Evolutionary conservation across 1,140 invertebrate genomes (phyloP).

Genomic region (Helicoverpa zea): DNA sequence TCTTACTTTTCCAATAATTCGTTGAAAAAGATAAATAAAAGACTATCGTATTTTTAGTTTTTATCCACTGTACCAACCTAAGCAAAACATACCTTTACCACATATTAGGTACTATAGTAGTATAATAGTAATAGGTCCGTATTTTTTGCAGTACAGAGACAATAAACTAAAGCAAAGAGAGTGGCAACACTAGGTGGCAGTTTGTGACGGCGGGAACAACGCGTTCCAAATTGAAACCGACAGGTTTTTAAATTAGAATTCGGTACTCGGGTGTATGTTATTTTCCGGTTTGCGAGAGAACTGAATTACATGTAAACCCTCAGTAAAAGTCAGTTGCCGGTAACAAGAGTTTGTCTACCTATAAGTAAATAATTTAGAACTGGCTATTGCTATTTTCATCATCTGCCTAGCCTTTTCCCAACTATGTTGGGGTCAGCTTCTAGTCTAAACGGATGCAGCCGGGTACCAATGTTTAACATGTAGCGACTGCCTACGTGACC

Average conservation of each 20-base stretch:
- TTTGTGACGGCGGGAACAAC: conserved; percentile 15
- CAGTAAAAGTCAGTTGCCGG: too few relatives aligned
- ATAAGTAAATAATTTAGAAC: too few relatives aligned
- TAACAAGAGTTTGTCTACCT: too few relatives aligned
- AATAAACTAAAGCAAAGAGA: neutral
- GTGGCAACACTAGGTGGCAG: neutral
- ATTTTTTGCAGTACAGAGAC: neutral
- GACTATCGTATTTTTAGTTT: neutral
- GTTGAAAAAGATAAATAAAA: neutral
- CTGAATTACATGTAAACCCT: too few relatives aligned
- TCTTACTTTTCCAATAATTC: too few relatives aligned
- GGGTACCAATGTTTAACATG: too few relatives aligned
- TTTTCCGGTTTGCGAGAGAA: neutral
- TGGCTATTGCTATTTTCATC: too few relatives aligned
- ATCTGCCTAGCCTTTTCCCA: too few relatives aligned
- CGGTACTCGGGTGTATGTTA: neutral
- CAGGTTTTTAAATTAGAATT: conserved; percentile 6
- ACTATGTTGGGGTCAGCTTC: too few relatives aligned
- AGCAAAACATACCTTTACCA: neutral
- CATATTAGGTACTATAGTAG: too few relatives aligned
- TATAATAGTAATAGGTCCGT: neutral
- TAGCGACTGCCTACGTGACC: too few relatives aligned
- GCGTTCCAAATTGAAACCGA: conserved; percentile 30
- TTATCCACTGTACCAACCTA: neutral
- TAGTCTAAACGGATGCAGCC: too few relatives aligned